Base-by-base conservation (phyloP, 23 tunicate species). In the Styela plicata region DNA sequence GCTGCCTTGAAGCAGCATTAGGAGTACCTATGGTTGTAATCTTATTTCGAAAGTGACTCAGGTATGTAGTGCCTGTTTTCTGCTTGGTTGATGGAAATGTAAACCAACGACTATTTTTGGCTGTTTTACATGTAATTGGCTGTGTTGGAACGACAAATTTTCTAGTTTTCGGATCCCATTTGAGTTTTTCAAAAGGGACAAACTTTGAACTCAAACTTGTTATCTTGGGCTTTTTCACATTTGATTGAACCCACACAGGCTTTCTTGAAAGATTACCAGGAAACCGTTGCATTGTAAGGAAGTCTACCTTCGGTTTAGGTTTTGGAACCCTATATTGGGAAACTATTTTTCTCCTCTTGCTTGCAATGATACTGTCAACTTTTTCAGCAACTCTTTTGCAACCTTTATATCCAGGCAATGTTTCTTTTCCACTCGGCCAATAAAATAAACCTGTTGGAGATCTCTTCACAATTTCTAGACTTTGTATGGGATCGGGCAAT, bases 351-450 rank as follows among this genome's bases (percentile, higher is more conserved):
- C 34, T 71, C 17, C 37, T 71, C 77, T 71, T 71, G 16, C 16
- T 28, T 16, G 23, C 3, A 7, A 21, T 31, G 3, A 21, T 29
- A 28, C 7, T 27, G 5, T 71, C 34, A 19, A 2, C 36, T 3
- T 19, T 71, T 34, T 22, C 35, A 2, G 3, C 3, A 36, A 3
- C 3, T 7, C 31, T 24, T 71, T 30, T 27, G 34, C 34, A 34
- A 34, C 36, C 36, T 28, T 26, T 21, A 17, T 71, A 71, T 3
- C 77, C 77, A 5, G 77, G 77, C 77, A 71, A 28, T 2, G 34
- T 18, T 21, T 21, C 37, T 32, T 71, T 71, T 22, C 77, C 77
- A 32, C 77, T 71, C 13, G 77, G 36, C 77, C 77, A 71, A 2
- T 34, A 30, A n/a, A 29, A n/a, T 21, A 29, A 71, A 13, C 35